These are phyloP conservation scores for Porites lobata DNA, from an alignment of 92 coral and sea anemone species.

Conservation along the genomic window DNA sequence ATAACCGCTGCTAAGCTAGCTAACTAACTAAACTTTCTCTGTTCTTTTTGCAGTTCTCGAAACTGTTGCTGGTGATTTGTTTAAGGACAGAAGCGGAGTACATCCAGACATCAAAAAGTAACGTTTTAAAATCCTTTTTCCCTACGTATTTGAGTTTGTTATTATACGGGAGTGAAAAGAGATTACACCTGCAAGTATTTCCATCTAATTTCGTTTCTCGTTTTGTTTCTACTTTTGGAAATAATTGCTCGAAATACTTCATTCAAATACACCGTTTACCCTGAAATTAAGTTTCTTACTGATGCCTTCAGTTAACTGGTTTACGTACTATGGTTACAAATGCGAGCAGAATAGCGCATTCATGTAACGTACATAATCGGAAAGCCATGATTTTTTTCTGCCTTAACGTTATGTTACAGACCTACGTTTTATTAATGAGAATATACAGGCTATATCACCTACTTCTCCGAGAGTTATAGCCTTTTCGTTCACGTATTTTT, in stretches of 20 bases:
- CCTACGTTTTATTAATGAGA: background rate
- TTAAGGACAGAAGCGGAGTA: constrained; percentile 2
- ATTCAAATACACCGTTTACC: background rate
- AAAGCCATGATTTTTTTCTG: background rate
- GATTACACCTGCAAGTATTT: background rate
- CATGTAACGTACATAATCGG: background rate
- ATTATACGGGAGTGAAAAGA: background rate
- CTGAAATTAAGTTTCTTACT: background rate
- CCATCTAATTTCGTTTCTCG: background rate
- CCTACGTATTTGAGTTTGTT: background rate
- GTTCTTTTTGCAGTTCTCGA: constrained; percentile 26
- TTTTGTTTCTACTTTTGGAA: background rate
- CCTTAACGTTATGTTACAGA: background rate
- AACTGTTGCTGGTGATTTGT: constrained; percentile 12
- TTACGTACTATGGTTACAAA: background rate
- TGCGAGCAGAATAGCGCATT: background rate
- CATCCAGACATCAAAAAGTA: constrained; percentile 11
- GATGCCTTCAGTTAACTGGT: background rate
- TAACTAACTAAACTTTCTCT: background rate
- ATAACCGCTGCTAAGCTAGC: background rate
- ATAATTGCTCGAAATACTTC: background rate
- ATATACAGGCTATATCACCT: background rate
- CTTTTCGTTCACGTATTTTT: background rate
- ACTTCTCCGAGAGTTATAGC: too few species aligned
- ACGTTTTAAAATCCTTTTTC: background rate